Base-by-base conservation (phyloP, 64 coral and sea anemone species). In the Dendrophyllia cribrosa region DNA sequence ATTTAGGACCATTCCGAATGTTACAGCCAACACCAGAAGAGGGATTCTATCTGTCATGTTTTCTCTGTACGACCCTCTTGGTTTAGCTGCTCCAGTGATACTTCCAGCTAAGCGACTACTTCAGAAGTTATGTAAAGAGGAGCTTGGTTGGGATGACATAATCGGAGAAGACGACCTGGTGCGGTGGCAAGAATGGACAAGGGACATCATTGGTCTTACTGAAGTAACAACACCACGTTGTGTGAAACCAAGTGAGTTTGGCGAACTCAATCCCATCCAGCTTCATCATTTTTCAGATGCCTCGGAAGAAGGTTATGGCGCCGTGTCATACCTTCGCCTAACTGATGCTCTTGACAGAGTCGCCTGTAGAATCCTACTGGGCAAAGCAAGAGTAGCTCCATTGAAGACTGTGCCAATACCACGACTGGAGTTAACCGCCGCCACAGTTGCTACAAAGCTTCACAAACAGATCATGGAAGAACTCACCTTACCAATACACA, bases 41-140 rank as follows among this genome's bases (percentile, higher is more conserved):
- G 77, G 51, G 20, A 80, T 80, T 58, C 50, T 56, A 56, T 80
- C 77, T 26, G 58, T 80, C 24, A 80, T 46, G 7, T 72, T 3
- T 7, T 72, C 69, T 24, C n/a, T 72, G 16, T 72, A 72, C 0
- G 69, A 72, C 11, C 4, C 16, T 58, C 43, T 52, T 19, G 76
- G 48, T 8, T 34, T 79, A 5, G 76, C 43, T 6, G 76, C 17
- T 47, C 43, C 83, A 47, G 8, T 86, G 14, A 23, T 86, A 4
- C 62, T 86, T 58, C 17, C 83, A 49, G 83, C 83, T 19, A 86
- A 70, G 64, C 66, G 21, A 20, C 45, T 86, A n/a, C 26, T 69
- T 61, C 83, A 86, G 51, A 53, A 43, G 5, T n/a, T 86, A 19
- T 86, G 64, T 16, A 86, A 86, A 22, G 4, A 55, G 19, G 58